Percentiles rank a stretch among this genome's conserved stretches.
Conservation (phyloP, 2,888 invertebrate species). For the Panzeria rudis region DNA sequence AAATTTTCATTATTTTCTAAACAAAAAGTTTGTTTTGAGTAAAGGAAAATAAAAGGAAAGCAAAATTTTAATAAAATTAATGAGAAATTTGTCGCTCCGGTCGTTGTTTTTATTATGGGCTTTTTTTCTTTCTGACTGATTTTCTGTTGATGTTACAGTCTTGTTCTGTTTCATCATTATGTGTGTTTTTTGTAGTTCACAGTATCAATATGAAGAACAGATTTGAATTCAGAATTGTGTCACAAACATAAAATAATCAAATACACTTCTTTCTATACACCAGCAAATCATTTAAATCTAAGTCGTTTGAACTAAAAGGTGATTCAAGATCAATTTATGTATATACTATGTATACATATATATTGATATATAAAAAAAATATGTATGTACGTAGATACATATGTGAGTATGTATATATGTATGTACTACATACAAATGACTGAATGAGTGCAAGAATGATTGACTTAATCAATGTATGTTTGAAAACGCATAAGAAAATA, state of each 20-base stretch:
- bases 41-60: too few relatives aligned
- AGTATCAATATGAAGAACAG: not conserved
- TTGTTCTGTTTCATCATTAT: not conserved
- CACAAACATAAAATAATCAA: constrained; percentile 5
- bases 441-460: too few relatives aligned
- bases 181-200: not conserved
- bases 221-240: constrained; percentile 34
- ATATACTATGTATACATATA: not conserved
- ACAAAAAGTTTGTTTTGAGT: too few relatives aligned
- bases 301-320: constrained; percentile 13
- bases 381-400: not conserved
- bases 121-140: too few relatives aligned
- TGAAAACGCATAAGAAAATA: too few relatives aligned
- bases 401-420: constrained; percentile 2
- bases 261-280: not conserved
- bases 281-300: not conserved
- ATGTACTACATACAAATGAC: not conserved
- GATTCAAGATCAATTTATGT: constrained; percentile 37
- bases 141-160: too few relatives aligned
- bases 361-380: too few relatives aligned
- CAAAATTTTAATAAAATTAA: too few relatives aligned
- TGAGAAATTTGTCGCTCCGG: too few relatives aligned
- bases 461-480: too few relatives aligned
- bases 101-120: too few relatives aligned
- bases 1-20: too few relatives aligned